These are phyloP conservation scores for Poecilia wingei DNA, from an alignment of 2,797 vertebrate genomes.

Conservation along the genomic window DNA sequence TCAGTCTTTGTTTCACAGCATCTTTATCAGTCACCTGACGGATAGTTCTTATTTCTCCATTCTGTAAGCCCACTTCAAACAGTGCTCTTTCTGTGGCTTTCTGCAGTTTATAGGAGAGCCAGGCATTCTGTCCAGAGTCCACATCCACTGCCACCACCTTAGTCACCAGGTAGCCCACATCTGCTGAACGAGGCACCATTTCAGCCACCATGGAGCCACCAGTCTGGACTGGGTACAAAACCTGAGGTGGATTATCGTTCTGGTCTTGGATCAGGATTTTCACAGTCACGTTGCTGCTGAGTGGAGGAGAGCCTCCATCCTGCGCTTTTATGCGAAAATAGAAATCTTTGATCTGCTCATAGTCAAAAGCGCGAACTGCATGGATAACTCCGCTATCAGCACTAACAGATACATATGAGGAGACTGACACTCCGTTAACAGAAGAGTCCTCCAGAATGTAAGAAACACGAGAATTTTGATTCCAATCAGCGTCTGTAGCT, in stretches of 20 bases:
- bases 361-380: too few relatives aligned
- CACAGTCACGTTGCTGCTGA: too few relatives aligned
- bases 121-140: conserved; percentile 79
- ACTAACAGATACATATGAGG: too few relatives aligned
- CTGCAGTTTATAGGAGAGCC: conserved; percentile 83
- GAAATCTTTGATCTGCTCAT: too few relatives aligned
- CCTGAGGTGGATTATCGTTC: too few relatives aligned
- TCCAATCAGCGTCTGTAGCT: background rate
- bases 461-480: conserved; percentile 46
- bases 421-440: conserved; percentile 47
- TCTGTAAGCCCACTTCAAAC: conserved; percentile 53
- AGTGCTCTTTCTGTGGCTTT: conserved; percentile 82
- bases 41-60: conserved; percentile 83
- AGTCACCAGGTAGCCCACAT: conserved; percentile 85
- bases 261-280: too few relatives aligned
- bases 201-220: conserved; percentile 82
- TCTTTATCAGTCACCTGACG: conserved; percentile 82
- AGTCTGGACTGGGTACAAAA: conserved; percentile 28
- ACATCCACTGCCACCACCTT: conserved; percentile 87
- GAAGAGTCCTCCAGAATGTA: conserved; percentile 59
- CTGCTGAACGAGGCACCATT: conserved; percentile 80
- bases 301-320: too few relatives aligned
- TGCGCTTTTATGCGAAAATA: too few relatives aligned
- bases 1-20: conserved; percentile 79
- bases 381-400: too few relatives aligned